Evolutionary conservation across 2,113 vertebrate genomes (phyloP), one percentile per base, ranked within the genome.

Genomic region (Opisthocomus hoazin): DNA sequence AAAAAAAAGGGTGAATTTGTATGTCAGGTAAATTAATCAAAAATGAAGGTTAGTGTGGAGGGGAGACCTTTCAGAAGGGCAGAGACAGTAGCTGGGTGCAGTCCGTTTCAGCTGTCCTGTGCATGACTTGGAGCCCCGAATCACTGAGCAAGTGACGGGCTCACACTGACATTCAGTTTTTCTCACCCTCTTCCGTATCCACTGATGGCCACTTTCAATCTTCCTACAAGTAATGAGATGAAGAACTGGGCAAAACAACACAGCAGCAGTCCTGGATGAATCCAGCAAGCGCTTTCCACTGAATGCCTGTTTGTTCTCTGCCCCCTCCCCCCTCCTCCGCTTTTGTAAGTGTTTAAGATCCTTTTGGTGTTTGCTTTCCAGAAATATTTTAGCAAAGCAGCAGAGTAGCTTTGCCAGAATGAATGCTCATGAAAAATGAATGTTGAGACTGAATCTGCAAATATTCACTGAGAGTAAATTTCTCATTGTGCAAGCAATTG

Each of bases 391-490:
- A 92, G 88, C 76, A 93, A 95, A 94, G 73, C 56, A 71, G 88
- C 76, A 93, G 94, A 94, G 73, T 51, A 71, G 83, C 56, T 64
- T 81, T 89, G 39, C 83, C 90, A 90, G 68, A 93, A 82, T 78
- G 79, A 95, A 95, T 64, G 43, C 76, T 89, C 90, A 96, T 96
- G 88, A 94, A 95, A 97, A 96, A 97, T 95, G 73, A 96, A 96
- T 97, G 88, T 92, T 93, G 94, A 96, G 90, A 93, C 68, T 93
- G 94, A 94, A 94, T 97, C 95, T 90, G 88, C 92, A 96, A 96
- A 97, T 95, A 96, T 92, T 90, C 96, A 71, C 83, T 79, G 73
- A 64, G 51, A 95, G 76, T 89, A 97, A 96, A 97, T 96, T 96
- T 96, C 76, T 87, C 18, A 22, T 96, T 96, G 95, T 96, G 88